These are phyloP conservation scores for Caenorhabditis briggsae DNA, from an alignment of 1,140 invertebrate genomes.

Conservation along the genomic window DNA sequence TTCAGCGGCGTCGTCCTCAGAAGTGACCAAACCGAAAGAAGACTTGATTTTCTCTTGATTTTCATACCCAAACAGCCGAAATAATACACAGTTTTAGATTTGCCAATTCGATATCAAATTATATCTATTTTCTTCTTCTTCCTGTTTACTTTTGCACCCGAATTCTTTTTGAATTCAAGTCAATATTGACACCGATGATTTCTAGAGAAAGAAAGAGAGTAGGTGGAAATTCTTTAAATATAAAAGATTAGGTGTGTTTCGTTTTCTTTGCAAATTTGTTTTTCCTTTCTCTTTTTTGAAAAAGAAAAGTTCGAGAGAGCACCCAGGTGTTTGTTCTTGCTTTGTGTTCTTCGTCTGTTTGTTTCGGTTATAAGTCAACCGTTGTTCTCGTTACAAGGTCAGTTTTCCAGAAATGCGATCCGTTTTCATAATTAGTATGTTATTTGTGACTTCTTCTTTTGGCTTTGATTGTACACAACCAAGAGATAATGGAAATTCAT, in stretches of 20 bases:
- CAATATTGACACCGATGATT: conserved; percentile 49
- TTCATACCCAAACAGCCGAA: conserved; percentile 11
- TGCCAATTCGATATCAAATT: background rate
- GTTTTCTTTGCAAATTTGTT: conserved; percentile 35
- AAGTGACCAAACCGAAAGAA: background rate
- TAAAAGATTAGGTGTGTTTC: conserved; percentile 44
- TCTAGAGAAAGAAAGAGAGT: conserved; percentile 8
- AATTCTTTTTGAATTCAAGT: conserved; percentile 29
- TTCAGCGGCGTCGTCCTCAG: background rate
- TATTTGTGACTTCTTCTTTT: background rate
- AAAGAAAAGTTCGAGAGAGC: conserved; percentile 21
- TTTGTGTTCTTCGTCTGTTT: background rate
- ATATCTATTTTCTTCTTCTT: background rate
- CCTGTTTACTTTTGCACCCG: conserved; percentile 35
- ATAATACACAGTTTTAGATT: background rate
- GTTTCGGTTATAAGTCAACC: background rate
- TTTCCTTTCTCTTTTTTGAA: background rate
- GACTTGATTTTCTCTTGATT: conserved; percentile 27
- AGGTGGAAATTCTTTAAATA: conserved; percentile 28
- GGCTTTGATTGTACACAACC: conserved; percentile 33
- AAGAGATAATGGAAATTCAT: conserved; percentile 10
- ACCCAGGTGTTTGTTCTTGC: conserved; percentile 36
- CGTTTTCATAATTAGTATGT: background rate
- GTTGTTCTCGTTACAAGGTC: background rate
- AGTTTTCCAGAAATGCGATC: background rate